A percentile compares a stretch with the other conserved stretches of the same genome.
Conservation (phyloP, 2,888 invertebrate species). For the Camptogramma bilineatum region DNA sequence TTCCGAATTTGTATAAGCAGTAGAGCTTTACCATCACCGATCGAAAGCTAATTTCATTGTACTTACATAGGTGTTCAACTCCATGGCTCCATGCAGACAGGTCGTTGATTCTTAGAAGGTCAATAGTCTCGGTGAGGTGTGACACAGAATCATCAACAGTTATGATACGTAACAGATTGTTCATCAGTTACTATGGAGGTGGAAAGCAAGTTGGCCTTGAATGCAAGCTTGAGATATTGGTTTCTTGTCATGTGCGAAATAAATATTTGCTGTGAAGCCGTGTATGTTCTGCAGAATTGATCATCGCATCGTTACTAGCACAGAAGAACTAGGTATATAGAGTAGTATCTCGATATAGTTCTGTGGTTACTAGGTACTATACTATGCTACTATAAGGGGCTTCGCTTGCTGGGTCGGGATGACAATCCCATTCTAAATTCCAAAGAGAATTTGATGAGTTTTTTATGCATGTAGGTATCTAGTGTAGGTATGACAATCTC, state of each 20-base stretch:
- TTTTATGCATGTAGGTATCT: too few relatives aligned
- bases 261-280: conserved; percentile 3
- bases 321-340: too few relatives aligned
- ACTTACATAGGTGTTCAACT: conserved; percentile 20
- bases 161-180: conserved; percentile 6
- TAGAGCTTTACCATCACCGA: background rate
- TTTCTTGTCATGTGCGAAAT: conserved; percentile 14
- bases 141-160: conserved; percentile 18
- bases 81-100: conserved; percentile 31
- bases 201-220: conserved; percentile 8
- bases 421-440: too few relatives aligned
- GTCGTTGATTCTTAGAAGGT: conserved; percentile 35
- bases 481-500: too few relatives aligned
- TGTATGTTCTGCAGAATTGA: background rate
- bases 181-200: background rate
- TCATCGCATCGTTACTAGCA: background rate
- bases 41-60: conserved; percentile 7
- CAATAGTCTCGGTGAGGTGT: conserved; percentile 22
- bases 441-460: too few relatives aligned
- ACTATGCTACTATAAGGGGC: too few relatives aligned
- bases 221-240: conserved; percentile 1
- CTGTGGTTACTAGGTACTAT: too few relatives aligned
- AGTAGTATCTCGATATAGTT: too few relatives aligned
- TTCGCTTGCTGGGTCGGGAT: too few relatives aligned
- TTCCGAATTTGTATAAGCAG: background rate